Evolutionary conservation across 2,113 vertebrate species (phyloP).

Genomic region (Rhabdomys dilectus): DNA sequence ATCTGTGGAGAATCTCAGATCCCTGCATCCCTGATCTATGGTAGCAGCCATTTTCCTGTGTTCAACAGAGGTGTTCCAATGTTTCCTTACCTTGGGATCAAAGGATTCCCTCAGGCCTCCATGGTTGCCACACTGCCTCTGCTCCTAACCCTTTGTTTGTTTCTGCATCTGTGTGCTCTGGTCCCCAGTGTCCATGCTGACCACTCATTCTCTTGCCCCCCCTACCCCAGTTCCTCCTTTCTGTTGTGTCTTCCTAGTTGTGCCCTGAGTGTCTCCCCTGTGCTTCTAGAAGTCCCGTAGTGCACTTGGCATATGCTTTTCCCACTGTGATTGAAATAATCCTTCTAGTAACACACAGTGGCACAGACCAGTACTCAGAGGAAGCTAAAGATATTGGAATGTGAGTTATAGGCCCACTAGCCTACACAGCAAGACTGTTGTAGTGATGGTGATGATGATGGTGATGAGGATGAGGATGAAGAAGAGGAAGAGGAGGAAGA

Average conservation of each 20-base stretch:
- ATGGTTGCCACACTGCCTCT: rapidly evolving
- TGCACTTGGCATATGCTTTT: neutral
- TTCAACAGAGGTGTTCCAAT: rapidly evolving
- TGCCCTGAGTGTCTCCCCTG: neutral
- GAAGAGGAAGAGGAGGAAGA: neutral
- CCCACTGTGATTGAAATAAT: neutral
- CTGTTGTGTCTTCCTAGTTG: neutral
- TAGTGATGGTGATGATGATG: neutral
- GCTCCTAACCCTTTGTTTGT: neutral
- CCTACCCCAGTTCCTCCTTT: neutral
- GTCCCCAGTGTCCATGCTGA: rapidly evolving
- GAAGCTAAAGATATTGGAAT: neutral
- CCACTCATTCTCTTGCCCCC: rapidly evolving
- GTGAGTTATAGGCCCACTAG: neutral
- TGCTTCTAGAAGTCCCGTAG: neutral
- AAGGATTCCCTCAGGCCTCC: rapidly evolving
- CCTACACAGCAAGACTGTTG: neutral
- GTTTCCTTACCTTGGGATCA: neutral
- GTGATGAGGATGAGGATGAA: no score
- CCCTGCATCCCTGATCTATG: neutral
- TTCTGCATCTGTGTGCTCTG: neutral
- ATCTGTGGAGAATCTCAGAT: rapidly evolving
- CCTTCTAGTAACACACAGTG: no score
- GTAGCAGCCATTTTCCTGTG: rapidly evolving
- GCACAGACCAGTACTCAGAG: no score